Evolutionary conservation across 2,797 vertebrate species (phyloP), one percentile per base, ranked within the genome.

Genomic region (Pseudopleuronectes americanus): DNA sequence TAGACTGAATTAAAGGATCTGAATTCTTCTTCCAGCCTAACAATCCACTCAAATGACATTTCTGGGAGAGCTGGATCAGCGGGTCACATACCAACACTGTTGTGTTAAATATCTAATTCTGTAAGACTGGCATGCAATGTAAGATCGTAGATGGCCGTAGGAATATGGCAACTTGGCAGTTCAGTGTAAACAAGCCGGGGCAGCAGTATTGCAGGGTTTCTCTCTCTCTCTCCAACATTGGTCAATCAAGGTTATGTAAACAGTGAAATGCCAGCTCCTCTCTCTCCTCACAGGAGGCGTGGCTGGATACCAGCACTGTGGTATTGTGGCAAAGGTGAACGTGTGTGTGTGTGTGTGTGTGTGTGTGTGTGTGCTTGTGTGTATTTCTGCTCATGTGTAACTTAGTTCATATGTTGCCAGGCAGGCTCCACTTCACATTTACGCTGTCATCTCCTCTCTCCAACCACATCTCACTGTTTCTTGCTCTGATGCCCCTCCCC

Each of bases 311-410:
- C 22, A 79, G 70, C 89, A 85, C 75, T 88, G 82, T 90, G 87
- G 77, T 71, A 88, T 68, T 90, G 79, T 87, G 88, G 59, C 81
- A 90, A 90, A 92, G 89, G 61, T 66, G 67, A 31, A 17, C 23
- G 41, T 64, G 36, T 17, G 49, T 61, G 47, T 48, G 47, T 48
- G 43, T 45, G 43, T 45, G 41, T 17, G 24, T 2, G 31, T 61
- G 36, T 10, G 49, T 54, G 47, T 48, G 45, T 48, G 14, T 45
- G 41, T 45, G 41, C 24, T 24, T 3, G 3, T 24, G 24, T 24
- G 24, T 24, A 24, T 19, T 10, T 45, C 4, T 45, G 43, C 13
- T 12, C 0, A 4, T 45, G 43, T 19, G 17, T 47, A 7, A 47
- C 16, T n/a, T 17, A 47, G 23, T 61, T 77, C 22, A 33, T 55